Conservation (phyloP, 2,113 vertebrate species). For the Cinclus mexicanus region DNA sequence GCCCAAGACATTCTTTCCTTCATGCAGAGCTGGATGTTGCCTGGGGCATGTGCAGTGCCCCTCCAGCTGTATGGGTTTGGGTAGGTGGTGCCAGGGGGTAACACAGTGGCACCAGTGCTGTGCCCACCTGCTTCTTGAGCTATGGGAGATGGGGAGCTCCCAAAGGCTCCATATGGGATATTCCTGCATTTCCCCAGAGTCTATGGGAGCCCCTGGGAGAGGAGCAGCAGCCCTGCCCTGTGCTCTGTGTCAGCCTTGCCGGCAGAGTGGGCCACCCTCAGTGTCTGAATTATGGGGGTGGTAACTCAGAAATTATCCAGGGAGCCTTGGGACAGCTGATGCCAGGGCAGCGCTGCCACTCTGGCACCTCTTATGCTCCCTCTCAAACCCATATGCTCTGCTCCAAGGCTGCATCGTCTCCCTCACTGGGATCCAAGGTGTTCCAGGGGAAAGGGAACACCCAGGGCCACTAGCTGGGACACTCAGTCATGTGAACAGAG, state of each 20-base stretch:
- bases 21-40: background rate
- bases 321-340: background rate
- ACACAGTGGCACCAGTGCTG: fast-evolving
- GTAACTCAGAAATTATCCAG: background rate
- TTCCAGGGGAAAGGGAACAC: background rate
- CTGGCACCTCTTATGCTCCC: fast-evolving
- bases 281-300: background rate
- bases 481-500: fast-evolving
- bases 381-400: fast-evolving
- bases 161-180: fast-evolving
- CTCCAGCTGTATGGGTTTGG: background rate
- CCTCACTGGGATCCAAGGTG: fast-evolving
- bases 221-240: background rate
- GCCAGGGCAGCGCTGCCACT: fast-evolving
- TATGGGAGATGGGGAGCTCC: background rate
- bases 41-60: fast-evolving
- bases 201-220: background rate
- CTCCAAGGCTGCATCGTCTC: background rate
- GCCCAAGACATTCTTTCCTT: background rate
- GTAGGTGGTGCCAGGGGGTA: fast-evolving
- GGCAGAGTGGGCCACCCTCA: fast-evolving
- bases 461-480: background rate
- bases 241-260: background rate
- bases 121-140: background rate
- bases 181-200: background rate